Conservation (phyloP, 2,113 vertebrate genomes). For the Nesoenas mayeri region DNA sequence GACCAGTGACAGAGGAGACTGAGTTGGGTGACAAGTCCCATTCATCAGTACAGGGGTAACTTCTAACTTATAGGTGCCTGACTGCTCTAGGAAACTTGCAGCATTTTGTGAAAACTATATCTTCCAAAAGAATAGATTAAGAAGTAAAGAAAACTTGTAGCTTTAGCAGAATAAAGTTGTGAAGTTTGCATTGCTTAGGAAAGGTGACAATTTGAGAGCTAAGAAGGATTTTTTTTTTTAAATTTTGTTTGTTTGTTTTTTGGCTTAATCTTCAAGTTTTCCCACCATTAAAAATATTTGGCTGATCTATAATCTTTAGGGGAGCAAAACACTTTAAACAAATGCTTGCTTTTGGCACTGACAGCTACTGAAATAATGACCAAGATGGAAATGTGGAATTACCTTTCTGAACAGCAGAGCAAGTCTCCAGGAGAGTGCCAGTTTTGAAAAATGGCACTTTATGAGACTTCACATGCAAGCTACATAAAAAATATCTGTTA, state of each 20-base stretch:
- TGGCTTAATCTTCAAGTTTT: neutral
- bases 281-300: neutral
- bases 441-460: neutral
- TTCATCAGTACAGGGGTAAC: neutral
- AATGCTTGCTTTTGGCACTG: neutral
- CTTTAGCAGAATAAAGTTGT: neutral
- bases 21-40: neutral
- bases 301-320: neutral
- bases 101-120: neutral
- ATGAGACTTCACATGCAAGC: neutral
- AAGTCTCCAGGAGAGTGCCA: neutral
- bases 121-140: neutral
- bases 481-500: neutral
- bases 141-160: neutral
- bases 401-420: neutral
- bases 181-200: neutral
- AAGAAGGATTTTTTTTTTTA: neutral
- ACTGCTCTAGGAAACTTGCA: accelerated
- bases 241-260: neutral
- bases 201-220: neutral
- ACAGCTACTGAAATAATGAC: neutral
- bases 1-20: neutral
- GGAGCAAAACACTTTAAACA: neutral
- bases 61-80: neutral
- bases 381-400: neutral